These are phyloP conservation scores for Anastrepha ludens DNA, from an alignment of 1,140 invertebrate species.

Conservation along the genomic window DNA sequence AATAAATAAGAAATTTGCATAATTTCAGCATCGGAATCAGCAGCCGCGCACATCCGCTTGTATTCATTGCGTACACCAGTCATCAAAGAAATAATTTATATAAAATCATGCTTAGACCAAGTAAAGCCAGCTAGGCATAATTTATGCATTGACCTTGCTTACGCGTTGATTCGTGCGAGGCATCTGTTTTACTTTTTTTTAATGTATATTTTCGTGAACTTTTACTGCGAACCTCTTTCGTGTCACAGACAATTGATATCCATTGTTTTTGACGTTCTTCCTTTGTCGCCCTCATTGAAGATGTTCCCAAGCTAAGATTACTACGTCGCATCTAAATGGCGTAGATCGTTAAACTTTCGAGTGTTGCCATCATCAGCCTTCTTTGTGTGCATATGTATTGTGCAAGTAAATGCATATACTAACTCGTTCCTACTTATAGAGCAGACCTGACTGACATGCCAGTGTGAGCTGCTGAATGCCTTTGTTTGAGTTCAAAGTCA, in stretches of 20 bases:
- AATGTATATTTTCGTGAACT: background rate
- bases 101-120: background rate
- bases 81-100: background rate
- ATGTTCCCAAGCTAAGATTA: conserved; percentile 16
- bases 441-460: background rate
- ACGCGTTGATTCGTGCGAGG: conserved; percentile 3
- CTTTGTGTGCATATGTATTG: too few species aligned
- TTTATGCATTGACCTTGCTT: conserved; percentile 32
- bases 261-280: background rate
- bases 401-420: background rate
- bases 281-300: background rate
- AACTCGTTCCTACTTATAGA: background rate
- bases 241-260: conserved; percentile 28
- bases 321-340: background rate
- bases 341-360: conserved; percentile 32
- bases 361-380: background rate
- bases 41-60: background rate
- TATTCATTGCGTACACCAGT: background rate
- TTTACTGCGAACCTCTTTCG: conserved; percentile 18
- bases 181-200: background rate
- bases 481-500: conserved; percentile 27
- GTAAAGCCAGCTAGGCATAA: background rate
- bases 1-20: conserved; percentile 12
- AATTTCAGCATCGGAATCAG: conserved; percentile 2
- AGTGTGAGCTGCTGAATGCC: background rate